A percentile compares a stretch with the other conserved stretches of the same genome.
phyloP scores from a whole-genome alignment of 2,797 vertebrate species.

The Sarcophilus harrisii region DNA sequence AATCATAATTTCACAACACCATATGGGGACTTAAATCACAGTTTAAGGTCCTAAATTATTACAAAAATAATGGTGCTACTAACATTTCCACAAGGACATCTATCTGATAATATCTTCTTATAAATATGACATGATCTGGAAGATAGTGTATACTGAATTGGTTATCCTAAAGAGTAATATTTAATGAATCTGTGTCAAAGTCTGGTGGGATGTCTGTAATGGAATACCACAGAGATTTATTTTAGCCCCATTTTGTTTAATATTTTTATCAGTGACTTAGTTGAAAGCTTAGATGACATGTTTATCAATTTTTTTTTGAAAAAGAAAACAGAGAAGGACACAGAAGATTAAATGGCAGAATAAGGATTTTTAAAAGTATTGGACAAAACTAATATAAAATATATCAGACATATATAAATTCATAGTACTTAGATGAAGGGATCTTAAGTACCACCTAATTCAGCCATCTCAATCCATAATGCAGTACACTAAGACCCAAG shows the following conservation, averaged over 20 bases:
- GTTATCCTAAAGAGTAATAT: not conserved
- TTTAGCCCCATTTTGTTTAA: not conserved
- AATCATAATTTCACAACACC: too few relatives aligned
- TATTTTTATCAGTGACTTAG: not conserved
- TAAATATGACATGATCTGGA: not conserved
- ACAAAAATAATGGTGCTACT: not conserved
- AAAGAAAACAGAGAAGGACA: not conserved
- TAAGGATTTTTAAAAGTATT: not conserved
- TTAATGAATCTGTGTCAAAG: not conserved
- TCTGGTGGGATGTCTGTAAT: not conserved
- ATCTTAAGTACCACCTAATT: not conserved
- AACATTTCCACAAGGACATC: not conserved
- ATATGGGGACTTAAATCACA: too few relatives aligned
- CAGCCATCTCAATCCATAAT: not conserved
- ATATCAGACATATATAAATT: not conserved
- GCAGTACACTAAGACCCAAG: not conserved
- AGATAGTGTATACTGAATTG: not conserved
- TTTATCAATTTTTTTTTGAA: not conserved
- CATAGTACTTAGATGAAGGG: not conserved
- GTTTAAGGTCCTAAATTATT: not conserved
- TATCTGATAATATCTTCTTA: not conserved
- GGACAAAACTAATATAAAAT: not conserved
- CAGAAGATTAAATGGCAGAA: not conserved
- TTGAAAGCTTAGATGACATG: not conserved
- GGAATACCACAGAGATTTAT: not conserved